Base-by-base conservation (phyloP, 1,140 invertebrate species). In the Galleria mellonella region DNA sequence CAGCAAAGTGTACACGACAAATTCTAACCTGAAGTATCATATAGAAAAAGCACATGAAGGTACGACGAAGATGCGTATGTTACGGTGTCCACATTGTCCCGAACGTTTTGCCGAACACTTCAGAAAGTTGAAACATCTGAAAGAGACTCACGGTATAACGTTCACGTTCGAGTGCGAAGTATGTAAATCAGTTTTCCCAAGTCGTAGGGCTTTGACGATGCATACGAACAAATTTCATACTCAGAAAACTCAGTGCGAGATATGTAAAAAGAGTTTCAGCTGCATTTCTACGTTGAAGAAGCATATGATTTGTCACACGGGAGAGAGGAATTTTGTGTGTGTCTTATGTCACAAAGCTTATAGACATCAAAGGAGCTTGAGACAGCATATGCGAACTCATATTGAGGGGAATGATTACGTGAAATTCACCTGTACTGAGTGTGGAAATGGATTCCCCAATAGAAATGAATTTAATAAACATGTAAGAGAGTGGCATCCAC, bases 221-320 rank as follows among this genome's bases (percentile, higher is more conserved):
- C 75, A 79, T 1, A 84, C 86, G 0, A 87, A 85, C 28, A 86
- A 86, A 43, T 83, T 72, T 46, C 86, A 88, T 41, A 78, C 86
- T 37, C 70, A 82, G 32, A 88, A 87, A 55, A 87, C 85, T 35
- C 76, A 83, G 10, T 88, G 87, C 32, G 63, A 75, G 23, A 62
- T 86, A 4, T 88, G 87, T 31, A 83, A 81, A 27, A 88, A 88
- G 47, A 69, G 79, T 36, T 88, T 88, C 37, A 87, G 79, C 13
- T 84, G 82, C 23, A 53, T 79, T 0, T 90, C 90, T 76, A 91
- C 55, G 52, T 89, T 67, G 72, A 93, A 81, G 88, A 94, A 87
- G 43, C 93, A 94, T 74, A 92, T 94, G 82, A 68, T 90, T n/a
- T 89, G 87, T 1, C 90, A 92, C 54, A 90, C 90, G 2, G 90